A percentile compares a stretch with the other conserved stretches of the same genome.
Evolutionary conservation across 35 echinoderm and acorn worm genomes (phyloP).

Genomic region (Lytechinus variegatus): DNA sequence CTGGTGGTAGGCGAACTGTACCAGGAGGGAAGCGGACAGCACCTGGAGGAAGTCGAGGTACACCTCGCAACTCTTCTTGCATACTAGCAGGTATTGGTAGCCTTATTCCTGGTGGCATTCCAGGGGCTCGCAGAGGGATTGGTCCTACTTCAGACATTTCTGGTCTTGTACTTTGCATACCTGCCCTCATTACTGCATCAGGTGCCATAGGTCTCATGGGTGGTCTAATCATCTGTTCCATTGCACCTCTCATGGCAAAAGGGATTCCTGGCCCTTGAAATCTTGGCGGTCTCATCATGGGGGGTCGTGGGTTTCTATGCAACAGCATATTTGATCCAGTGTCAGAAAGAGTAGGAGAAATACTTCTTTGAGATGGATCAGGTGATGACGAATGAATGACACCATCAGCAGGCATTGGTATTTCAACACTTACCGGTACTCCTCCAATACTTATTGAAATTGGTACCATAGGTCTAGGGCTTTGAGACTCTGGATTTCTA

Average conservation of each 20-base stretch:
- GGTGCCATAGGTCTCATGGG: not conserved
- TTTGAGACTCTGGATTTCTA: not conserved
- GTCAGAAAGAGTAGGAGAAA: not conserved
- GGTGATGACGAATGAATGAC: slow-evolving; percentile 38
- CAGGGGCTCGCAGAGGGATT: not conserved
- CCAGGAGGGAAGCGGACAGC: not conserved
- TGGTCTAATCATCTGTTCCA: slow-evolving; percentile 29
- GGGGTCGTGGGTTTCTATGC: not conserved
- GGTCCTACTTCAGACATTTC: not conserved
- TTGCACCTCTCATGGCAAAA: not conserved
- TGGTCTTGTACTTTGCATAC: not conserved
- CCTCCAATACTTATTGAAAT: slow-evolving; percentile 53
- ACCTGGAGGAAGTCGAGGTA: not conserved
- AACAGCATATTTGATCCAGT: not conserved
- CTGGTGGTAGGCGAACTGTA: not conserved
- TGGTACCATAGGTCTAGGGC: slow-evolving; percentile 34
- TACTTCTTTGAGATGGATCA: not conserved
- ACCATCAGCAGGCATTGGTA: slow-evolving; percentile 46
- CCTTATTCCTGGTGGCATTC: not conserved
- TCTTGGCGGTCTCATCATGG: slow-evolving; percentile 10
- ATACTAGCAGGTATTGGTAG: not conserved
- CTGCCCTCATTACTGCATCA: not conserved
- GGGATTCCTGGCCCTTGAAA: not conserved
- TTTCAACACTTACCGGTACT: slow-evolving; percentile 44
- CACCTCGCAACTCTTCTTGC: not conserved